Percentiles rank a stretch among this genome's conserved stretches.
phyloP scores from a whole-genome alignment of 2,888 invertebrate species.

The Xanthia icteritia region DNA sequence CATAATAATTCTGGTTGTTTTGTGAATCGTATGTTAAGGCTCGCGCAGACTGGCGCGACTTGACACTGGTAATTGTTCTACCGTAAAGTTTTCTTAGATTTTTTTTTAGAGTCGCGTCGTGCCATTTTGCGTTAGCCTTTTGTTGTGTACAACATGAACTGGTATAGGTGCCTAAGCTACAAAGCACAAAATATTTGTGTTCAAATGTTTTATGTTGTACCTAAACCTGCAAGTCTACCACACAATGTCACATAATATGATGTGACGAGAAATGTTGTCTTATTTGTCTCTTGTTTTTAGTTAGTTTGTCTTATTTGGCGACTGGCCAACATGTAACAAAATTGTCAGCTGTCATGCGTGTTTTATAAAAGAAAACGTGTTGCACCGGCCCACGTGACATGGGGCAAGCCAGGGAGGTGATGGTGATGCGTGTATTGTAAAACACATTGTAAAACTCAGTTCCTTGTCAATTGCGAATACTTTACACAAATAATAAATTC shows the following conservation, averaged over 20 bases:
- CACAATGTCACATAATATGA: neutral
- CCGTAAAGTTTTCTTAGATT: too few species aligned
- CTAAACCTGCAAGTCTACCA: neutral
- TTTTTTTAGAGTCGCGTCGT: too few species aligned
- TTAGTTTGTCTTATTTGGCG: neutral
- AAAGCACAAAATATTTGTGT: too few species aligned
- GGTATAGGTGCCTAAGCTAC: neutral
- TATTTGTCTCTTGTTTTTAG: neutral
- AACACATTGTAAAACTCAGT: conserved; percentile 2
- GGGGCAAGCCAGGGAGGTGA: too few species aligned
- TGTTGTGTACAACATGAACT: neutral
- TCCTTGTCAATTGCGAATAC: conserved; percentile 31
- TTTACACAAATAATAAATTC: conserved; percentile 45
- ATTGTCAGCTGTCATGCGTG: neutral
- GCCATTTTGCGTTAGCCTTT: too few species aligned
- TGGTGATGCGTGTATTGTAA: neutral
- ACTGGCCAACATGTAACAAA: neutral
- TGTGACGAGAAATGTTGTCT: too few species aligned
- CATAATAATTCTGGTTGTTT: conserved; percentile 6
- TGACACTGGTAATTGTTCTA: too few species aligned
- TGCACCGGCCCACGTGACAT: too few species aligned
- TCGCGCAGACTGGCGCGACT: too few species aligned
- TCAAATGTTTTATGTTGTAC: too few species aligned
- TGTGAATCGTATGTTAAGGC: neutral
- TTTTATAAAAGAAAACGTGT: neutral